A percentile compares a stretch with the other conserved stretches of the same genome.
Conservation (phyloP, 2,888 invertebrate genomes). For the Rhagophthalmus giganteus region DNA sequence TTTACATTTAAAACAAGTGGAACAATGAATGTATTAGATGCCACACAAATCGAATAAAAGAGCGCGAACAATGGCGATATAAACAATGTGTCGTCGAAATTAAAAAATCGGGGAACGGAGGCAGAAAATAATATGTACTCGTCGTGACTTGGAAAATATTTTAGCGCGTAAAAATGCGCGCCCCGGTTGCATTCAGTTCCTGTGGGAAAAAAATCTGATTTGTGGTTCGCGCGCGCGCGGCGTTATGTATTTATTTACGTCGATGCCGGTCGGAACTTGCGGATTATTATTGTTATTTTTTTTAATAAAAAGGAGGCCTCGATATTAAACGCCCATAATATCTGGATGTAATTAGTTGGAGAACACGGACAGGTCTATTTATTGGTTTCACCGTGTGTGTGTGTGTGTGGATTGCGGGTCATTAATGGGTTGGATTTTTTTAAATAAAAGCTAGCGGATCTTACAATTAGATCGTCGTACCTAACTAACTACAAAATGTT, state of each 20-base stretch:
- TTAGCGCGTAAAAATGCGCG: slow-evolving; percentile 44
- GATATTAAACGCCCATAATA: too few species aligned
- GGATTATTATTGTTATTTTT: too few species aligned
- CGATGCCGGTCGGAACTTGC: too few species aligned
- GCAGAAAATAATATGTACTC: slow-evolving; percentile 53
- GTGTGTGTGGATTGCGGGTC: too few species aligned
- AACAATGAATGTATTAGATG: slow-evolving; percentile 55
- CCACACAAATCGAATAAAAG: slow-evolving; percentile 55
- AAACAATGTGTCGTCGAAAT: slow-evolving; percentile 53
- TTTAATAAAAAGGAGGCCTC: too few species aligned
- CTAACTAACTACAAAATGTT: slow-evolving; percentile 13
- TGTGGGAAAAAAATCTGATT: too few species aligned
- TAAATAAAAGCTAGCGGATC: slow-evolving; percentile 8
- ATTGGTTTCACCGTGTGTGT: too few species aligned
- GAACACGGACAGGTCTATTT: too few species aligned
- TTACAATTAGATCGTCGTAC: slow-evolving; percentile 7
- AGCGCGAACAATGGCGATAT: slow-evolving; percentile 55
- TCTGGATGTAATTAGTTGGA: too few species aligned
- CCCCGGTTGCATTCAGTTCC: slow-evolving; percentile 15
- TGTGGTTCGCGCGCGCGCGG: too few species aligned
- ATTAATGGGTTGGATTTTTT: neutral
- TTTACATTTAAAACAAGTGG: slow-evolving; percentile 46
- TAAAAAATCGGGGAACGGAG: slow-evolving; percentile 49
- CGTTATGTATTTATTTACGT: too few species aligned
- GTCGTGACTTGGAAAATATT: slow-evolving; percentile 51